Evolutionary conservation across 1,140 invertebrate genomes (phyloP).

Genomic region (Zophobas morio): DNA sequence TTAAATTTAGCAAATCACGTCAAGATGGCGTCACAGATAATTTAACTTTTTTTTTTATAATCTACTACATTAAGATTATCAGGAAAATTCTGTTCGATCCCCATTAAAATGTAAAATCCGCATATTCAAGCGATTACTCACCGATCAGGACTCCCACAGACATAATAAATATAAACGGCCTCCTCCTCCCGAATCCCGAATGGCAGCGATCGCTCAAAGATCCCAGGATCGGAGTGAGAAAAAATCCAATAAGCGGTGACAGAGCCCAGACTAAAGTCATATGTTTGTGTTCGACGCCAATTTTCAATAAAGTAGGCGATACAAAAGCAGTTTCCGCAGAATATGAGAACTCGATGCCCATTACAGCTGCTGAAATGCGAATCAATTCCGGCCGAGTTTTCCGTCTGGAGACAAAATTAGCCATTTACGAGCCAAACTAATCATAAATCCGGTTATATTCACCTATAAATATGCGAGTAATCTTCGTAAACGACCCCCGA

Average conservation of each 20-base stretch:
- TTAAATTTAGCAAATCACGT: too few relatives aligned
- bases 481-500: constrained; percentile 69
- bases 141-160: constrained; percentile 92
- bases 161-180: constrained; percentile 92
- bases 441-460: constrained; percentile 57
- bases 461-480: constrained; percentile 86
- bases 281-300: constrained; percentile 90
- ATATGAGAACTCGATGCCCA: constrained; percentile 98
- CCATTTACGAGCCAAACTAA: constrained; percentile 7
- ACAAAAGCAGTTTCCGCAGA: constrained; percentile 98
- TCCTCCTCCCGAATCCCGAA: constrained; percentile 83
- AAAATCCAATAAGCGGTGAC: constrained; percentile 92
- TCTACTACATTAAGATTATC: too few relatives aligned
- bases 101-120: constrained; percentile 4
- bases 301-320: constrained; percentile 93
- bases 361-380: constrained; percentile 92
- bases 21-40: too few relatives aligned
- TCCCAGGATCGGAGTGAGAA: constrained; percentile 92
- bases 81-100: neutral
- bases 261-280: constrained; percentile 97
- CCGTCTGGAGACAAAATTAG: constrained; percentile 69
- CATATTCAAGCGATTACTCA: constrained; percentile 66
- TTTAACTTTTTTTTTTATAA: too few relatives aligned
- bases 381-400: constrained; percentile 89
- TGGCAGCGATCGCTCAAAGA: constrained; percentile 92